phyloP scores from a whole-genome alignment of 2,113 vertebrate species.

The Glaucidium brasilianum region DNA sequence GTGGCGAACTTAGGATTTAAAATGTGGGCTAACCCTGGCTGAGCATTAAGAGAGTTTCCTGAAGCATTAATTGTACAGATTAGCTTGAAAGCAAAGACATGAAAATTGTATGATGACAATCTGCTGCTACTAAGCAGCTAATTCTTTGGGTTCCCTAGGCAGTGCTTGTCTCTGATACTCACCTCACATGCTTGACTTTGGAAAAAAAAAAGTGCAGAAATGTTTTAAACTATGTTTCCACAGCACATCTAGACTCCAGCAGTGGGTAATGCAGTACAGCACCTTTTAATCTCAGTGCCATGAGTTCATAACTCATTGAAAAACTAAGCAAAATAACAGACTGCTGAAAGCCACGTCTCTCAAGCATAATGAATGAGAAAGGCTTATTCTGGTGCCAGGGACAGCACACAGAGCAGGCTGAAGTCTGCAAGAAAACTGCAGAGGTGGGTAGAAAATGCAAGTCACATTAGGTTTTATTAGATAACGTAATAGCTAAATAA shows the following conservation, averaged over 20 bases:
- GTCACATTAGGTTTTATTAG: background rate
- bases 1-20: background rate
- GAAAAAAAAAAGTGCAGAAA: background rate
- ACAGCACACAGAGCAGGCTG: background rate
- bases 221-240: background rate
- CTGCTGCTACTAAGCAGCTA: background rate
- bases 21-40: background rate
- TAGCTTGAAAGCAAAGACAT: background rate
- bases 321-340: background rate
- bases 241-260: background rate
- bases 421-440: background rate
- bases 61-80: slow-evolving; percentile 14
- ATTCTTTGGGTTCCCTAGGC: background rate
- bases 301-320: background rate
- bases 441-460: background rate
- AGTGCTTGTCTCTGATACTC: background rate
- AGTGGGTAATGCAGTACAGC: background rate
- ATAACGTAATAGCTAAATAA: background rate
- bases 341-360: background rate
- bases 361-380: background rate
- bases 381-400: background rate
- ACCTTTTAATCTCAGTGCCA: background rate
- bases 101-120: background rate
- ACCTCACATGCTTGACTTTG: background rate
- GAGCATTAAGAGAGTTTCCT: background rate